Evolutionary conservation across 2,888 invertebrate species (phyloP).

Genomic region (Cinara cedri): DNA sequence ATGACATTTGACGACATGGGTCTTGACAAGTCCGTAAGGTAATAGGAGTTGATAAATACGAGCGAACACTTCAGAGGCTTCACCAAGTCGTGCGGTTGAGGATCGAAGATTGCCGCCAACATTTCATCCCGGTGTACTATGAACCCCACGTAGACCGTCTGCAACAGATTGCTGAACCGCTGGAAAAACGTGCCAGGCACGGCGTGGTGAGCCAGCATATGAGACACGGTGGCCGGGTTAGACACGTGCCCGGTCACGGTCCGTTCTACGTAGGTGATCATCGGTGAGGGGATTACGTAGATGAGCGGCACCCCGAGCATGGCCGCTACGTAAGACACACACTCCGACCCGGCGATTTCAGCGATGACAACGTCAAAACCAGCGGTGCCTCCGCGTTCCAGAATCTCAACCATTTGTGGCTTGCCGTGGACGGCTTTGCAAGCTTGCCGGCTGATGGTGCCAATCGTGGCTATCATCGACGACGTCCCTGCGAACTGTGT

Average conservation of each 20-base stretch:
- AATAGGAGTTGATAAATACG: not conserved
- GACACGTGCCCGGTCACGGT: not conserved
- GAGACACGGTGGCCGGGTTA: not conserved
- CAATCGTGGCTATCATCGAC: not conserved
- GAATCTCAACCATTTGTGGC: not conserved
- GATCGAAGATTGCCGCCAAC: not conserved
- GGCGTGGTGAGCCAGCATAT: not conserved
- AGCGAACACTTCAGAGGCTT: not conserved
- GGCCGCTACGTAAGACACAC: not conserved
- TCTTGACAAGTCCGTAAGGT: not conserved
- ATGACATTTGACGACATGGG: not conserved
- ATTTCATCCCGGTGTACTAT: too few relatives aligned
- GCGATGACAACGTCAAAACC: not conserved
- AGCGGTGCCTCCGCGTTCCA: too few relatives aligned
- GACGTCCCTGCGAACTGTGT: not conserved
- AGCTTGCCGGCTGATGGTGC: not conserved
- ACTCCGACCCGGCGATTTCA: not conserved
- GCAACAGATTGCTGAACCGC: not conserved
- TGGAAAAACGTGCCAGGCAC: not conserved
- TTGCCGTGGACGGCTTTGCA: not conserved
- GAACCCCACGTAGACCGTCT: too few relatives aligned
- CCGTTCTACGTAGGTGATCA: not conserved
- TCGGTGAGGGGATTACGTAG: slow-evolving; percentile 15
- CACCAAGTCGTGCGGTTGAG: not conserved
- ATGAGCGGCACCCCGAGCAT: not conserved